These are phyloP conservation scores for Formica aserva DNA, from an alignment of 2,888 invertebrate species.

Conservation along the genomic window DNA sequence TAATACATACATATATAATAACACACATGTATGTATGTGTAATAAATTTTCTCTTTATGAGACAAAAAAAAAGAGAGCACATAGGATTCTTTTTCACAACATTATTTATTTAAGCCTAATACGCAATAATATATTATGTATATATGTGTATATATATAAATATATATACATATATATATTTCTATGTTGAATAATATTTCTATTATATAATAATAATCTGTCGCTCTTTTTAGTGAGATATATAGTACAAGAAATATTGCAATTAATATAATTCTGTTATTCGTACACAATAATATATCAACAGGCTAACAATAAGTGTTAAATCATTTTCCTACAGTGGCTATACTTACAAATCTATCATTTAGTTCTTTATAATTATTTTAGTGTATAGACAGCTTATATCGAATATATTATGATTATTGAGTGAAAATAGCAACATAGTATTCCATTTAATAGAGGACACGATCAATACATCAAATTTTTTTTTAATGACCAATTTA, in stretches of 20 bases:
- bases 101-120: constrained; percentile 75
- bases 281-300: constrained; percentile 65
- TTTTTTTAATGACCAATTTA: constrained; percentile 4
- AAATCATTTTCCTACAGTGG: constrained; percentile 59
- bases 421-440: constrained; percentile 26
- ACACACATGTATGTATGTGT: neutral
- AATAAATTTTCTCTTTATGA: neutral
- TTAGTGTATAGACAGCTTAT: constrained; percentile 59
- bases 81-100: constrained; percentile 63
- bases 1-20: too few species aligned
- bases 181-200: constrained; percentile 71
- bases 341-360: constrained; percentile 65
- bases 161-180: neutral
- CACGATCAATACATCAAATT: neutral
- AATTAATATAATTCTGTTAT: constrained; percentile 52
- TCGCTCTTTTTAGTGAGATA: constrained; percentile 55
- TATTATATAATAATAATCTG: constrained; percentile 73
- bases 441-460: constrained; percentile 14
- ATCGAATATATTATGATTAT: constrained; percentile 38
- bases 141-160: too few species aligned
- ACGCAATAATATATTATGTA: constrained; percentile 69
- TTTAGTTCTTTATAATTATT: constrained; percentile 55
- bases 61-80: neutral
- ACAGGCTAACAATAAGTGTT: constrained; percentile 61
- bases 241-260: constrained; percentile 55